Evolutionary conservation across 2,113 vertebrate genomes (phyloP).

Genomic region (Erythrolamprus reginae): DNA sequence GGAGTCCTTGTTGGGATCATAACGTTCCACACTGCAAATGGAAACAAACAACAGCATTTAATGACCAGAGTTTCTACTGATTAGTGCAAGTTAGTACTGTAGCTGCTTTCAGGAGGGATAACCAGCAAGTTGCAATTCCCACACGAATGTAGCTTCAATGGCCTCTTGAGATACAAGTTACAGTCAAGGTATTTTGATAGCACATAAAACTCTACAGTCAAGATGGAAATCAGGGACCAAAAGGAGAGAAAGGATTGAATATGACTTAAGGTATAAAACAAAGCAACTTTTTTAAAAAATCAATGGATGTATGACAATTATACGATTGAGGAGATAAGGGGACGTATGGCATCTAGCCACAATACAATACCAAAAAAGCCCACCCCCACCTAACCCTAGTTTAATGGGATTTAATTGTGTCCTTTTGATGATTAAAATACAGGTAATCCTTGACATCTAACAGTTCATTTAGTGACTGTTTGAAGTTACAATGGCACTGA

Average conservation of each 20-base stretch:
- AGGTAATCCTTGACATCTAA: too few species aligned
- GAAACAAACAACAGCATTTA: conserved; percentile 10
- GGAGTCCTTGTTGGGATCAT: conserved; percentile 91
- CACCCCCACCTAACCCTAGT: too few species aligned
- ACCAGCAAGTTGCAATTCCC: neutral
- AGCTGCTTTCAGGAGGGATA: neutral
- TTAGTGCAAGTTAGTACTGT: neutral
- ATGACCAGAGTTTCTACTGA: neutral
- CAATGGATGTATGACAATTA: too few species aligned
- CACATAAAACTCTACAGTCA: neutral
- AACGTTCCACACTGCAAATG: conserved; percentile 86
- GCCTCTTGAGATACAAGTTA: neutral
- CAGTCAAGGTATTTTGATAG: neutral
- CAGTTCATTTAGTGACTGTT: too few species aligned
- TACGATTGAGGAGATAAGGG: neutral
- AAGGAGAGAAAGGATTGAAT: neutral
- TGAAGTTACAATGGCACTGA: too few species aligned
- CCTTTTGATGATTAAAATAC: neutral
- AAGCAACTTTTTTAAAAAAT: neutral
- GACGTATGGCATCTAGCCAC: neutral
- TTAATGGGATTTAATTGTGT: too few species aligned
- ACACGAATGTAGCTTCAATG: neutral
- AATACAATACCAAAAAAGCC: neutral
- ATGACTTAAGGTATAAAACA: neutral
- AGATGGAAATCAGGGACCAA: neutral